Evolutionary conservation across 2,888 invertebrate genomes (phyloP).

Genomic region (Phaonia tiefii): DNA sequence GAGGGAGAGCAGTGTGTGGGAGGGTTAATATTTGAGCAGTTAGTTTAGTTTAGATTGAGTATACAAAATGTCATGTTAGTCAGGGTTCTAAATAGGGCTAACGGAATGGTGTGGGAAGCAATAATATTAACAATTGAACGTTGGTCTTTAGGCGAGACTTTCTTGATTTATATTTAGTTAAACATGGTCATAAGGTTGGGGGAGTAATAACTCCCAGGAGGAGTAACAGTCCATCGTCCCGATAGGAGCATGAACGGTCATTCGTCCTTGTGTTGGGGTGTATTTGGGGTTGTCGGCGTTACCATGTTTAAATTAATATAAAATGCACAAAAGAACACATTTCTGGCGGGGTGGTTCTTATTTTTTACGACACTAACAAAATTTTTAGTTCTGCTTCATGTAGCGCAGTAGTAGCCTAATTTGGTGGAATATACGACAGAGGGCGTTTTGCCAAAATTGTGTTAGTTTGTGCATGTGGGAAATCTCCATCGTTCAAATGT

Average conservation of each 20-base stretch:
- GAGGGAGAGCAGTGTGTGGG: background rate
- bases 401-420: slow-evolving; percentile 61
- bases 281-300: slow-evolving; percentile 1
- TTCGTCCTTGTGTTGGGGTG: background rate
- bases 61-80: slow-evolving; percentile 64
- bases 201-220: slow-evolving; percentile 66
- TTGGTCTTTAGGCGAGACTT: slow-evolving; percentile 72
- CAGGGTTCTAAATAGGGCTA: slow-evolving; percentile 78
- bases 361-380: slow-evolving; percentile 20
- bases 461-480: slow-evolving; percentile 79
- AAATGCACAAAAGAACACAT: slow-evolving; percentile 72
- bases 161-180: slow-evolving; percentile 60
- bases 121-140: slow-evolving; percentile 80
- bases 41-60: background rate
- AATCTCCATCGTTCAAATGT: slow-evolving; percentile 81
- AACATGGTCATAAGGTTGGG: too few relatives aligned
- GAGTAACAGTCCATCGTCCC: background rate
- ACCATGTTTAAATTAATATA: slow-evolving; percentile 76
- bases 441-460: slow-evolving; percentile 78
- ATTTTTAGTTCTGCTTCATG: slow-evolving; percentile 65
- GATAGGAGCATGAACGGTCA: background rate
- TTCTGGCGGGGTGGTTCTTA: slow-evolving; percentile 45
- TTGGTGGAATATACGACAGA: slow-evolving; percentile 72
- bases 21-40: background rate
- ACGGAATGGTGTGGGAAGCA: slow-evolving; percentile 82